Evolutionary conservation across 2,113 vertebrate species (phyloP), one percentile per base, ranked within the genome.

Genomic region (Romanogobio albipinnatus): DNA sequence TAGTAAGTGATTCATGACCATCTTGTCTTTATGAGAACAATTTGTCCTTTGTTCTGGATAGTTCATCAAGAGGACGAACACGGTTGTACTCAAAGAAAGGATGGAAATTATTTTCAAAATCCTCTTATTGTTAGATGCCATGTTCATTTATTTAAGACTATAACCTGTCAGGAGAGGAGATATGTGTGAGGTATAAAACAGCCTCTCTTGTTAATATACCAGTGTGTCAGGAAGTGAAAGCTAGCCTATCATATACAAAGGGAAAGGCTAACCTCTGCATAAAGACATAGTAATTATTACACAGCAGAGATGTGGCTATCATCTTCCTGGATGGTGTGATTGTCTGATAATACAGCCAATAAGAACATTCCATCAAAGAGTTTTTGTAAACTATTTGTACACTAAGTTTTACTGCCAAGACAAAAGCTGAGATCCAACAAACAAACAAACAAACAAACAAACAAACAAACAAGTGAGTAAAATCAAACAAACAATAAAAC

Each of bases 11-110:
- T 22, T 11, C 6, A 84, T 64, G 19, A 79, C 76, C 19, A 70
- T 8, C 47, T 78, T 13, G 2, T 84, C 4, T 6, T 26, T 51
- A 1, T 74, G n/a, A 13, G 87, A 43, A 76, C 87, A 91, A 29
- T 49, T 6, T 1, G 10, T 70, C 29, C 33, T 71, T 26, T 11
- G 56, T 39, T 39, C 29, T 14, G 15, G 13, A 68, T 3, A 26
- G 43, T 8, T 22, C 87, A 84, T 86, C 45, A 91, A 5, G 59
- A 89, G 0, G 3, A 90, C 43, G 17, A 0, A 85, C n/a, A 92
- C 1, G 0, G 81, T 36, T 17, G 26, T 58, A 56, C 47, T 26
- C 2, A 88, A 2, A 6, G 86, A 4, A n/a, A 86, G 1, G 71
- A 91, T n/a, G 1, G 5, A 51, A 45, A 82, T 0, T 22, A 0